Evolutionary conservation across 2,113 vertebrate species (phyloP), one percentile per base, ranked within the genome.

Genomic region (Leucopsar rothschildi): DNA sequence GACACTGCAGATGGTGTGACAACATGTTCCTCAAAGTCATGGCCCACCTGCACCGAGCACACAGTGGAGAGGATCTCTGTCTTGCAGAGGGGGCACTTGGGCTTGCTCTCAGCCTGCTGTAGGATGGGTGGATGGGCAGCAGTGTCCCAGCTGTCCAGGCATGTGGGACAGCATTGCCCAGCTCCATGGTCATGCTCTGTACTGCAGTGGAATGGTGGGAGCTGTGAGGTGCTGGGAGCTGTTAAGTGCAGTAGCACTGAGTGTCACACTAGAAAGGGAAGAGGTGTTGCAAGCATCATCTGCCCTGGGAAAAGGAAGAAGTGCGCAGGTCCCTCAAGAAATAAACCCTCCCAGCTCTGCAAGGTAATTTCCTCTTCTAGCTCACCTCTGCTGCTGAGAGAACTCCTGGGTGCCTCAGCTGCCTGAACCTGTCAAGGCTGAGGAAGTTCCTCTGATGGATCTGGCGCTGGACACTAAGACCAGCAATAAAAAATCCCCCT

Each of bases 41-140:
- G 44, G 17, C 50, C 37, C 27, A 27, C 27, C 44, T 23, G 6
- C 68, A 19, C 9, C 0, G 0, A 44, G 33, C 15, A 18, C 22
- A 49, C 4, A 4, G 7, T 4, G 13, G 50, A 65, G 13, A 13
- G 25, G 23, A 20, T 20, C 10, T 20, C 60, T 3, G 7, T 12
- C 56, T 37, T 64, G 47, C 10, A 3, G 18, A 39, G 28, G 6
- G 2, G 11, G 5, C 37, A 25, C 25, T 64, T 15, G 3, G 39
- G 45, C 27, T 29, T 76, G 20, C 13, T 53, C 13, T 49, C n/a
- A 60, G 24, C 13, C 25, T 10, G 5, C 16, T 29, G 5, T 56
- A 47, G 35, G 10, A 42, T 12, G 16, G 14, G 22, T 3, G 8
- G 33, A 23, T 31, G n/a, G 20, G 14, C 22, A 39, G 25, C 5